A percentile compares a stretch with the other conserved stretches of the same genome.
Conservation (phyloP, 2,888 invertebrate species). For the Acanthosepion pharaonis region DNA sequence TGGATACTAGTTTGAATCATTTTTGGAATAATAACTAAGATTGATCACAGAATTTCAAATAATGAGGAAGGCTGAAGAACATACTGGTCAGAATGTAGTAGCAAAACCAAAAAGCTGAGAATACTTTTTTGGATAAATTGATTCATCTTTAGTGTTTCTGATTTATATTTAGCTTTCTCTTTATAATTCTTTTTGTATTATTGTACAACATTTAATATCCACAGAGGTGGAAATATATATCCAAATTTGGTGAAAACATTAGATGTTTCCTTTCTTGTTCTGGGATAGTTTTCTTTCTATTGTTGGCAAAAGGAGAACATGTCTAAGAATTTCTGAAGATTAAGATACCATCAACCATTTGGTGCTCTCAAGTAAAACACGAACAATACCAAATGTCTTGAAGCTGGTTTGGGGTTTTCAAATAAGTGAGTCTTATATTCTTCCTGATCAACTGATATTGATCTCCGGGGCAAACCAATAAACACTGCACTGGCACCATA, state of each 20-base stretch:
- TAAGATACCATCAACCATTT: not conserved
- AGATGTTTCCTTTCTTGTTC: not conserved
- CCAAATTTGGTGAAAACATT: not conserved
- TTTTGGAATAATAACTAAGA: no score
- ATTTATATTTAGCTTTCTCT: not conserved
- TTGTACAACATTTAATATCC: not conserved
- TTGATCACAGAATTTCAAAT: no score
- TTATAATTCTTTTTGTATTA: not conserved
- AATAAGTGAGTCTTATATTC: not conserved
- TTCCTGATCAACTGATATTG: not conserved
- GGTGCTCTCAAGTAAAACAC: not conserved
- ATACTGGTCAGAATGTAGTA: no score
- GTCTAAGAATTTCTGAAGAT: not conserved
- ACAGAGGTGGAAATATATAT: not conserved
- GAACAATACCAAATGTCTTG: not conserved
- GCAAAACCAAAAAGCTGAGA: no score
- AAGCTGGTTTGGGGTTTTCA: not conserved
- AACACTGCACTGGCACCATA: not conserved
- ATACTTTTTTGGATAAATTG: no score
- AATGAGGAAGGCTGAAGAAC: no score
- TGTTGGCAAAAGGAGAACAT: not conserved
- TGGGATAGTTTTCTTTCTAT: not conserved
- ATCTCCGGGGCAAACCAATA: not conserved
- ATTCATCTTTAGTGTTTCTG: not conserved
- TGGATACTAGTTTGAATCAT: no score